Evolutionary conservation across 2,113 vertebrate species (phyloP), one percentile per base, ranked within the genome.

Genomic region (Microcebus tavaratra): DNA sequence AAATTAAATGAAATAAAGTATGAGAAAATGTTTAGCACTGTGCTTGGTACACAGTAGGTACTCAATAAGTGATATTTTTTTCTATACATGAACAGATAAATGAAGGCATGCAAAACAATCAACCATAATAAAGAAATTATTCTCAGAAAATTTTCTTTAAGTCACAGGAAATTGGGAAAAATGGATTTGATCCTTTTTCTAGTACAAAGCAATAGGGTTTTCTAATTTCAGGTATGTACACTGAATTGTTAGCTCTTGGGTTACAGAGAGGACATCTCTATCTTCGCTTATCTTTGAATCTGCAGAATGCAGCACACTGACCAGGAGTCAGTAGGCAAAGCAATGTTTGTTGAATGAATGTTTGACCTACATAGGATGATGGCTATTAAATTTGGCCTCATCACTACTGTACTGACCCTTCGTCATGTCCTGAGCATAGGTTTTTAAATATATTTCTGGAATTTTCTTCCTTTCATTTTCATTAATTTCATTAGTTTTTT

Each of bases 381-480:
- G 29, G 14, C 12, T 55, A 9, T 8, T 42, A 27, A 48, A 12
- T 39, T 20, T 85, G 45, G 14, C 29, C 39, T 88, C 34, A 3
- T 63, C 42, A 15, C 23, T 80, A 8, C 39, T 53, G 5, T 34
- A 21, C 39, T 83, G 70, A 76, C 21, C 8, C 14, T 27, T 68
- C 59, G 18, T 13, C 39, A 88, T 78, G 39, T 53, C 72, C 8
- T 70, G 27, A 34, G 27, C 63, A 5, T 36, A 72, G 0, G 11
- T 31, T 67, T 86, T 61, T 39, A 72, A 63, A 70, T 42, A 11
- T 29, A 67, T 93, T 91, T 80, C 29, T 96, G 45, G 75, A 57
- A 55, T 90, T 87, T 67, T 78, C 53, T 95, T 50, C n/a, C 31
- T 81, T 55, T 55, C 68, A 7, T 75, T 87, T 95, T 91, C 36